Conservation (phyloP, 1,140 invertebrate species). For the Protaetia brevitarsis region DNA sequence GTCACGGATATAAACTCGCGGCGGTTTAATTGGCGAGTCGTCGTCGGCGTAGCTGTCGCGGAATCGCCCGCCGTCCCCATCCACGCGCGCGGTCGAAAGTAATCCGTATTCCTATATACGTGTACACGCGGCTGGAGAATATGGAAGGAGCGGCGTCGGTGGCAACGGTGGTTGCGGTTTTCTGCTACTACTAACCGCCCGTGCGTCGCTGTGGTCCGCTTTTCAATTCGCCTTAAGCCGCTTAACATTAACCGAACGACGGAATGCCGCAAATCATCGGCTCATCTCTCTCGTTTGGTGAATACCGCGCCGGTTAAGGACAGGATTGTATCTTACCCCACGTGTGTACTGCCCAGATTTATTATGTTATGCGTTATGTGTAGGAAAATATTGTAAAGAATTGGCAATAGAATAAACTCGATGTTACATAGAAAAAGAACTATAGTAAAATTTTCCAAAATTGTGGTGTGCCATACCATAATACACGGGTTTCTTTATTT, state of each 20-base stretch:
- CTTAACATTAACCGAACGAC: slow-evolving; percentile 28
- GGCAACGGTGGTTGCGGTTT: not conserved
- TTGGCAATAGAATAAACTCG: too few species aligned
- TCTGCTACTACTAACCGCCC: not conserved
- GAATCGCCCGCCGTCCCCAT: slow-evolving; percentile 13
- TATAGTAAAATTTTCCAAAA: too few species aligned
- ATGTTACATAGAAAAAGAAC: too few species aligned
- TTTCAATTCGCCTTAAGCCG: slow-evolving; percentile 23
- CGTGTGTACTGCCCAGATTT: too few species aligned
- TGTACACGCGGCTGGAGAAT: too few species aligned
- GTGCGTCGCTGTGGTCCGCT: not conserved
- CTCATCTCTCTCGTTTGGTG: slow-evolving; percentile 3
- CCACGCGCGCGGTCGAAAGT: slow-evolving; percentile 9
- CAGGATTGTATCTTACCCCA: too few species aligned
- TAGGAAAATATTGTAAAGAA: too few species aligned
- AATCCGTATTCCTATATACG: not conserved
- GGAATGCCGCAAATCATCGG: slow-evolving; percentile 15
- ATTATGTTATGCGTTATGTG: too few species aligned
- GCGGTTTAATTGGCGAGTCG: slow-evolving; percentile 28
- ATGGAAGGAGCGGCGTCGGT: not conserved
- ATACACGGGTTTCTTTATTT: too few species aligned
- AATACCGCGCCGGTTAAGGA: too few species aligned
- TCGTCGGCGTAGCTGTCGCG: slow-evolving; percentile 22
- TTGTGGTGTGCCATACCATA: too few species aligned
- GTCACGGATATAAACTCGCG: slow-evolving; percentile 23